Percentiles rank a stretch among this genome's conserved stretches.
These are phyloP conservation scores for Hexactinellida sp. DNA, from an alignment of 37 sponge, comb jelly and placozoan species.

Conservation along the genomic window DNA sequence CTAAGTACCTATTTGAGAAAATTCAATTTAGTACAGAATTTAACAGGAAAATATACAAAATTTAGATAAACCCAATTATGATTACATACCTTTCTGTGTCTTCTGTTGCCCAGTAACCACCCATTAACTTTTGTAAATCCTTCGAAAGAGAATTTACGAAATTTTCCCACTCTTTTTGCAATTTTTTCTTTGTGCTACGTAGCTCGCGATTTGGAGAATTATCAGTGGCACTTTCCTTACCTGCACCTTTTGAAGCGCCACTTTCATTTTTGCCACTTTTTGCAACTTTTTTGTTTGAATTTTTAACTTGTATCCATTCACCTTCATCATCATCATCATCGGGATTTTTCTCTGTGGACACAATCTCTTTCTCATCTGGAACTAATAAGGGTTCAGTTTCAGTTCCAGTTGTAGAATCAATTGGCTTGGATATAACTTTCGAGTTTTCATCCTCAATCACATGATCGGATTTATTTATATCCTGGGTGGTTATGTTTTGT, in stretches of 20 bases:
- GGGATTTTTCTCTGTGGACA: neutral
- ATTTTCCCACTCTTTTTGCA: neutral
- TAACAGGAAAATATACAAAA: too few relatives aligned
- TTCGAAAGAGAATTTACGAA: neutral
- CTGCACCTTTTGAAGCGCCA: neutral
- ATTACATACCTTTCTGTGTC: conserved; percentile 15
- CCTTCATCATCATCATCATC: neutral
- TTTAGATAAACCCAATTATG: too few relatives aligned
- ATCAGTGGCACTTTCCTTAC: neutral
- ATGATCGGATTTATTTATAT: too few relatives aligned
- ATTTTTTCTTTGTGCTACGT: neutral
- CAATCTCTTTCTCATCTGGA: neutral
- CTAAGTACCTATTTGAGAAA: neutral
- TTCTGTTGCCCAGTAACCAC: neutral
- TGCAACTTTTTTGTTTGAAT: neutral
- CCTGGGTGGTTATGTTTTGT: too few relatives aligned
- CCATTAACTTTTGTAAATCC: neutral
- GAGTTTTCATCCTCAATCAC: too few relatives aligned
- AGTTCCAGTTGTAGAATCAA: neutral
- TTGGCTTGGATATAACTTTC: too few relatives aligned
- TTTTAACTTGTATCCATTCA: neutral
- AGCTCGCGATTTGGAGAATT: neutral
- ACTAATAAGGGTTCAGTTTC: neutral
- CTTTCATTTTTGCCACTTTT: neutral
- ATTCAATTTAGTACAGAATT: neutral